Base-by-base conservation (phyloP, 1,140 invertebrate genomes). In the Potamilus streckersoni region DNA sequence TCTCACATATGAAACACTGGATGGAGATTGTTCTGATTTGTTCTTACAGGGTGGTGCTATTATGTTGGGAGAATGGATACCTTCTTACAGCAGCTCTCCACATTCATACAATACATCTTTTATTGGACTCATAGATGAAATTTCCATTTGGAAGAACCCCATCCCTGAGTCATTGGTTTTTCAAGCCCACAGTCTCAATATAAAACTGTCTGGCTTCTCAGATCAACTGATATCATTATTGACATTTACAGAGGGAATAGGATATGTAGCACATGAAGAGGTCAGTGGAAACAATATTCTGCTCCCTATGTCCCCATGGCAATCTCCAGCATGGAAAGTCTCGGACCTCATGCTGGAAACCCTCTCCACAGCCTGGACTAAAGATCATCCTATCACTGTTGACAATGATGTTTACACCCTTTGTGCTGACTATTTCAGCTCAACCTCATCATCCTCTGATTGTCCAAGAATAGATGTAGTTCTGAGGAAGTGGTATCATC, bases 231-330 rank as follows among this genome's bases (percentile, higher is more conserved):
- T 72, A 11, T 67, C 66, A 38, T 68, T 84, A 27, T 69, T 81
- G 16, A 79, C 79, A 31, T 79, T 84, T 71, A 71, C 77, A 16
- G 81, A 80, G 71, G 83, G 83, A 38, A 65, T 80, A 23, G 83
- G 83, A 11, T 64, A 73, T 13, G 63, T 74, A 13, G 81, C 73
- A n/a, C 72, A 79, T 71, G 83, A 84, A 49, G 69, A 74, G 23
- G 69, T 80, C 6, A 58, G 63, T 63, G 75, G 73, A 17, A 79
- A 79, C 59, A 75, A 77, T 56, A 68, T 84, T 15, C 49, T 67
- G 14, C 71, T 84, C 12, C 83, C 83, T 55, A 61, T 27, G 5
- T 58, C 70, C 23, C 81, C 81, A 57, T 84, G 83, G 83, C 78
- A 73, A 55, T 70, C 79, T 60, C 83, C 83, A 55, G 20, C 69